Evolutionary conservation across 2,113 vertebrate species (phyloP).

Genomic region (Heptranchias perlo): DNA sequence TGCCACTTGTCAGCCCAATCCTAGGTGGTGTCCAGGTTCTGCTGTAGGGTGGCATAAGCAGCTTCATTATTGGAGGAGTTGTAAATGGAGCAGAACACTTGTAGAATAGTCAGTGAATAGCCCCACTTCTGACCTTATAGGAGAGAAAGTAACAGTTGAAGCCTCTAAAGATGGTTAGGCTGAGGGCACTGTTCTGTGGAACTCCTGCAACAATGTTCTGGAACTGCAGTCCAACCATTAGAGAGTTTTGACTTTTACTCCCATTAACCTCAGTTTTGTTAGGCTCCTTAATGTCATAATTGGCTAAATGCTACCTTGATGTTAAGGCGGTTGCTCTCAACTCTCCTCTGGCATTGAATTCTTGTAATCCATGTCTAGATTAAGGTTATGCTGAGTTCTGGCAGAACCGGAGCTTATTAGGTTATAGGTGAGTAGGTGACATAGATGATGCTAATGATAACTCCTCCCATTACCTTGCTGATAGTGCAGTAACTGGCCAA

Average conservation of each 20-base stretch:
- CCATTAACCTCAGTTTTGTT: not conserved
- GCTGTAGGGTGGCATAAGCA: not conserved
- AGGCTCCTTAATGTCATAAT: not conserved
- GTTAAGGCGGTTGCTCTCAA: not conserved
- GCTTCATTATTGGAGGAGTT: not conserved
- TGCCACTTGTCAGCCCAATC: not conserved
- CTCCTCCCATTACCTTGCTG: too few species aligned
- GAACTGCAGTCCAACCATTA: not conserved
- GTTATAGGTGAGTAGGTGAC: not conserved
- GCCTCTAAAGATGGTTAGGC: not conserved
- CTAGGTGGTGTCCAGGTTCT: not conserved
- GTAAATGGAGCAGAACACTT: not conserved
- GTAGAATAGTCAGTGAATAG: not conserved
- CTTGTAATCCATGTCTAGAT: not conserved
- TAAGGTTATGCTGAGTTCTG: not conserved
- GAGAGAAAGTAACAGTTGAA: not conserved
- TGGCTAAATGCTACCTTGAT: not conserved
- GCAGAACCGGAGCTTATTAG: not conserved
- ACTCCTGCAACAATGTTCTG: not conserved
- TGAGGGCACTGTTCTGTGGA: not conserved
- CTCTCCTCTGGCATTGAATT: not conserved
- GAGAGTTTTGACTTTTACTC: not conserved
- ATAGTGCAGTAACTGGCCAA: too few species aligned
- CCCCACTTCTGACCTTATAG: not conserved
- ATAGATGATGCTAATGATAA: not conserved